A percentile compares a stretch with the other conserved stretches of the same genome.
phyloP scores from a whole-genome alignment of 2,888 invertebrate species.

The Phaonia tiefii region DNA sequence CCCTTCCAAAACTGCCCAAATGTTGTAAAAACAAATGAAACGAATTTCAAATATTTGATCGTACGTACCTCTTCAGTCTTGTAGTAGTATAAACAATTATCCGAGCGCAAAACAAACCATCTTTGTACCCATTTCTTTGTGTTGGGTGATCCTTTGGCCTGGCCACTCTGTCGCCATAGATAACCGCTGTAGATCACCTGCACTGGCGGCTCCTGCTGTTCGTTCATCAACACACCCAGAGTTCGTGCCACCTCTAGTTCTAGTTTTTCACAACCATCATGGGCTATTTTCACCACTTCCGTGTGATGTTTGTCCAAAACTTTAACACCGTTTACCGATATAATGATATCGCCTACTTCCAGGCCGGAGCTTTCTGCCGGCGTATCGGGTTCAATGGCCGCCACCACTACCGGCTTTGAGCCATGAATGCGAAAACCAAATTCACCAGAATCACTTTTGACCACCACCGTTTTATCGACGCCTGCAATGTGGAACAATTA shows the following conservation, averaged over 20 bases:
- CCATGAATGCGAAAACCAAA: slow-evolving; percentile 98
- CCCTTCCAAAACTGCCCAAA: no score
- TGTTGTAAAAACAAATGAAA: no score
- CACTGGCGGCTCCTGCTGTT: slow-evolving; percentile 83
- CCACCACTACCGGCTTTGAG: slow-evolving; percentile 97
- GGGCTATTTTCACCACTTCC: slow-evolving; percentile 95
- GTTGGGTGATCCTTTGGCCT: slow-evolving; percentile 82
- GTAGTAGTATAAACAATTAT: slow-evolving; percentile 97
- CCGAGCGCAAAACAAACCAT: slow-evolving; percentile 94
- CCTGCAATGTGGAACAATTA: slow-evolving; percentile 82
- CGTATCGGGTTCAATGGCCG: slow-evolving; percentile 96
- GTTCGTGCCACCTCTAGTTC: slow-evolving; percentile 94
- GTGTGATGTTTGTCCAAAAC: slow-evolving; percentile 96
- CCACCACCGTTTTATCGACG: slow-evolving; percentile 92
- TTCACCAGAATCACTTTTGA: slow-evolving; percentile 91
- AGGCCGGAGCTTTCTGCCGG: slow-evolving; percentile 95
- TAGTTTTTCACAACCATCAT: slow-evolving; percentile 92
- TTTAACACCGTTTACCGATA: slow-evolving; percentile 93
- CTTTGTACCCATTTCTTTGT: slow-evolving; percentile 90
- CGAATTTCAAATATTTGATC: no score
- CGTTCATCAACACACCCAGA: slow-evolving; percentile 88
- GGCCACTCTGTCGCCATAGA: slow-evolving; percentile 87
- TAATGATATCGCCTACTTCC: slow-evolving; percentile 96
- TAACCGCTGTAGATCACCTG: slow-evolving; percentile 88
- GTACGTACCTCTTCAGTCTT: slow-evolving; percentile 90